Evolutionary conservation across 2,797 vertebrate species (phyloP).

Genomic region (Buphagus erythrorhynchus): DNA sequence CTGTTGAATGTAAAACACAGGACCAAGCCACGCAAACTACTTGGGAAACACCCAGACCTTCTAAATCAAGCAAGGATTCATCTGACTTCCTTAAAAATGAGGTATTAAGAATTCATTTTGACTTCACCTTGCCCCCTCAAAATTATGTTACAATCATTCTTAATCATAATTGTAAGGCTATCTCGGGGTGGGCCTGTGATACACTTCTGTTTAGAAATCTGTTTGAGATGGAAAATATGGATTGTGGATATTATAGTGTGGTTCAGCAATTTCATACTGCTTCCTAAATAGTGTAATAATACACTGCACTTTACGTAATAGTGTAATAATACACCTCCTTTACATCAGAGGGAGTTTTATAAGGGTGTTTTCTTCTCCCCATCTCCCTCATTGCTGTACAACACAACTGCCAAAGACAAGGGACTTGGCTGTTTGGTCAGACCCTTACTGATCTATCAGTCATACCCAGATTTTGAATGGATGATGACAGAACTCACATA

Average conservation of each 20-base stretch:
- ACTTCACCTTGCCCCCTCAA: neutral
- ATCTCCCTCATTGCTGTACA: neutral
- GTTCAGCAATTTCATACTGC: neutral
- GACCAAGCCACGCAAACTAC: slow-evolving; percentile 85
- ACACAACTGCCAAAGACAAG: neutral
- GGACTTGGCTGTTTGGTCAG: neutral
- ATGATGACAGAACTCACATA: neutral
- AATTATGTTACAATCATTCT: neutral
- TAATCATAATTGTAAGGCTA: neutral
- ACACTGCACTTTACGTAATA: neutral
- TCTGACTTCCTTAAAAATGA: slow-evolving; percentile 79
- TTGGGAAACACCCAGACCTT: slow-evolving; percentile 40
- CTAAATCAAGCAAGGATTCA: neutral
- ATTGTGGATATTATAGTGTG: neutral
- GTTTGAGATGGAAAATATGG: neutral
- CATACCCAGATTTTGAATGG: neutral
- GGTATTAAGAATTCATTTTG: slow-evolving; percentile 73
- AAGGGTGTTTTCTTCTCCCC: neutral
- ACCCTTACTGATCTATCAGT: neutral
- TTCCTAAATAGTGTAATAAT: neutral
- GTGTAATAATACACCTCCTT: neutral
- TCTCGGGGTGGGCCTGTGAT: neutral
- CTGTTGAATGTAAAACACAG: neutral
- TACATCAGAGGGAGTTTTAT: neutral
- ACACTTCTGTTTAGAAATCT: neutral